A percentile compares a stretch with the other conserved stretches of the same genome.
These are phyloP conservation scores for Lasiurus cinereus DNA, from an alignment of 2,113 vertebrate genomes.

Conservation along the genomic window DNA sequence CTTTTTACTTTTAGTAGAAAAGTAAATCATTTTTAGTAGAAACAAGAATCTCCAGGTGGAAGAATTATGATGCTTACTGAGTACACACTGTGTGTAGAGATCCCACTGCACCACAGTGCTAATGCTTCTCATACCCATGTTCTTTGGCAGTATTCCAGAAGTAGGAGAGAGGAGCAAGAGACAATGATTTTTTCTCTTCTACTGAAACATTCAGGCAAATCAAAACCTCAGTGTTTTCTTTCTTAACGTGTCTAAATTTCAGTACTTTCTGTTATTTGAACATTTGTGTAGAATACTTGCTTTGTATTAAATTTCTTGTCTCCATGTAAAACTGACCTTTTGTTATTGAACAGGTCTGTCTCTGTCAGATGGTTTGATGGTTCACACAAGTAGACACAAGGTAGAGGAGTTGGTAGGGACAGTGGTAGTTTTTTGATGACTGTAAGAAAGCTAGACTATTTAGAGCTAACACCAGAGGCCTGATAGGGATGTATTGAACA, in stretches of 20 bases:
- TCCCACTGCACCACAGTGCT: constrained; percentile 84
- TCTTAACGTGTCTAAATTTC: constrained; percentile 87
- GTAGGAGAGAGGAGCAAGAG: constrained; percentile 72
- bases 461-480: constrained; percentile 81
- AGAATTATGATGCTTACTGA: constrained; percentile 80
- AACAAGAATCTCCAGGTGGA: constrained; percentile 75
- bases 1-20: constrained; percentile 75
- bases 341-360: constrained; percentile 76
- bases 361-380: constrained; percentile 82
- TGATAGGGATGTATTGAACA: constrained; percentile 83
- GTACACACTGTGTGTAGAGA: constrained; percentile 84
- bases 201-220: constrained; percentile 91
- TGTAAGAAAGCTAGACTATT: constrained; percentile 75
- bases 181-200: constrained; percentile 73
- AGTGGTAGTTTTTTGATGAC: constrained; percentile 52
- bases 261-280: constrained; percentile 84
- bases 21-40: constrained; percentile 55
- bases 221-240: constrained; percentile 89
- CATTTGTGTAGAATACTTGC: constrained; percentile 84
- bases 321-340: constrained; percentile 87
- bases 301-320: constrained; percentile 86
- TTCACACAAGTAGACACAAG: constrained; percentile 71
- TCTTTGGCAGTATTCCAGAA: constrained; percentile 90
- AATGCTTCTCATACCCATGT: constrained; percentile 81
- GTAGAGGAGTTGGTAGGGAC: constrained; percentile 5